Conservation (phyloP, 2,888 invertebrate species). For the Onchidella celtica region DNA sequence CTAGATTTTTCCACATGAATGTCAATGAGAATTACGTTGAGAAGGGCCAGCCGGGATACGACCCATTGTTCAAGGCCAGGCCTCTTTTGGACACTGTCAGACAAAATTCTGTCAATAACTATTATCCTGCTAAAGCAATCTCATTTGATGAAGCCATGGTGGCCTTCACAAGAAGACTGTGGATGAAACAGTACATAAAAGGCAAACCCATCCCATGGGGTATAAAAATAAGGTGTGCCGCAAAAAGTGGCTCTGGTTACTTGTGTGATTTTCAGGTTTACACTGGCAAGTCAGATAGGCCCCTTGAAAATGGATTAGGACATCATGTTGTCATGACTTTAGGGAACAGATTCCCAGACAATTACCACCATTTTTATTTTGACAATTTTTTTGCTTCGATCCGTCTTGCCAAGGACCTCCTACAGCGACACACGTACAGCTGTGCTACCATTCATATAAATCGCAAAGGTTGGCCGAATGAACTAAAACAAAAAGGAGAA, state of each 20-base stretch:
- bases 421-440: too few relatives aligned
- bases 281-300: slow-evolving; percentile 22
- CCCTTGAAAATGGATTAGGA: slow-evolving; percentile 7
- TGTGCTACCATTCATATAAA: too few relatives aligned
- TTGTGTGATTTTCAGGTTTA: slow-evolving; percentile 38
- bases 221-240: slow-evolving; percentile 35
- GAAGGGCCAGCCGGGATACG: background rate
- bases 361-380: too few relatives aligned
- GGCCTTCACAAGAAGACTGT: background rate
- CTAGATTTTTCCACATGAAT: too few relatives aligned
- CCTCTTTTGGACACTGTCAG: background rate
- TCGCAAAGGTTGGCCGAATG: too few relatives aligned
- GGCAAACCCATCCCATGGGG: slow-evolving; percentile 45
- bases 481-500: too few relatives aligned
- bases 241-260: slow-evolving; percentile 27
- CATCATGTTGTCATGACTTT: slow-evolving; percentile 33
- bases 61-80: background rate
- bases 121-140: background rate
- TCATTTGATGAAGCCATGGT: slow-evolving; percentile 6
- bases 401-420: too few relatives aligned
- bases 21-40: background rate
- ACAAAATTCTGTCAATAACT: background rate
- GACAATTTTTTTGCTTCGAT: too few relatives aligned
- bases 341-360: too few relatives aligned
- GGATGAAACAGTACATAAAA: slow-evolving; percentile 5